These are phyloP conservation scores for Lepilemur septentrionalis DNA, from an alignment of 2,797 vertebrate genomes.

Conservation along the genomic window DNA sequence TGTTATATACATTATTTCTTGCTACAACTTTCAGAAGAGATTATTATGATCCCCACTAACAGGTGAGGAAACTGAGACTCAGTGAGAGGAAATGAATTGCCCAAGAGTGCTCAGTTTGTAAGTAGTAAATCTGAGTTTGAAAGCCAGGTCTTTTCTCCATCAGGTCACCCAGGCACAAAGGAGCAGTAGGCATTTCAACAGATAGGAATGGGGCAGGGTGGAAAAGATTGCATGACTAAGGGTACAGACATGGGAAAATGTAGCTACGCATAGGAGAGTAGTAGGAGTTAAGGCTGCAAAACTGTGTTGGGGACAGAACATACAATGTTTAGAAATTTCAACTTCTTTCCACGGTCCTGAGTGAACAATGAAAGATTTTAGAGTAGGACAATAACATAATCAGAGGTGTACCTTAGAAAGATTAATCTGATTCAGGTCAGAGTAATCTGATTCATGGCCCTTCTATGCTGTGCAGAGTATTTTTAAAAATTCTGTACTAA, in stretches of 20 bases:
- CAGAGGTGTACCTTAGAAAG: constrained; percentile 29
- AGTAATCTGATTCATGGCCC: constrained; percentile 38
- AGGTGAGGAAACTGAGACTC: constrained; percentile 1
- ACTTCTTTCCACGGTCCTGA: constrained; percentile 26
- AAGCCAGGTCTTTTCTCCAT: not conserved
- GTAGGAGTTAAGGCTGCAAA: constrained; percentile 30
- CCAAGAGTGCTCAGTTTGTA: not conserved
- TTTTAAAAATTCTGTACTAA: constrained; percentile 32
- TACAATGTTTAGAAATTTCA: constrained; percentile 39
- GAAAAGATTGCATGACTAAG: not conserved
- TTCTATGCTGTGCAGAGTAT: not conserved
- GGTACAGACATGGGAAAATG: not conserved
- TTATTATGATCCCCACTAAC: not conserved
- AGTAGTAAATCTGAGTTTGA: constrained; percentile 18
- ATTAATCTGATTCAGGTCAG: constrained; percentile 37
- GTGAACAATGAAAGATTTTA: constrained; percentile 9
- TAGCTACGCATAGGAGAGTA: not conserved
- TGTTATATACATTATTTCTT: not conserved
- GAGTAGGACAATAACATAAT: constrained; percentile 9
- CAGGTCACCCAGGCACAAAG: not conserved
- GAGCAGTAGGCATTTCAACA: not conserved
- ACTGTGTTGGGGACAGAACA: not conserved
- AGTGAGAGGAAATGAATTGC: not conserved
- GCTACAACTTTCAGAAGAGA: not conserved
- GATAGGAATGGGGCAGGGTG: not conserved